Percentiles rank a stretch among this genome's conserved stretches.
phyloP scores from a whole-genome alignment of 2,113 vertebrate species.

The Zootoca vivipara region DNA sequence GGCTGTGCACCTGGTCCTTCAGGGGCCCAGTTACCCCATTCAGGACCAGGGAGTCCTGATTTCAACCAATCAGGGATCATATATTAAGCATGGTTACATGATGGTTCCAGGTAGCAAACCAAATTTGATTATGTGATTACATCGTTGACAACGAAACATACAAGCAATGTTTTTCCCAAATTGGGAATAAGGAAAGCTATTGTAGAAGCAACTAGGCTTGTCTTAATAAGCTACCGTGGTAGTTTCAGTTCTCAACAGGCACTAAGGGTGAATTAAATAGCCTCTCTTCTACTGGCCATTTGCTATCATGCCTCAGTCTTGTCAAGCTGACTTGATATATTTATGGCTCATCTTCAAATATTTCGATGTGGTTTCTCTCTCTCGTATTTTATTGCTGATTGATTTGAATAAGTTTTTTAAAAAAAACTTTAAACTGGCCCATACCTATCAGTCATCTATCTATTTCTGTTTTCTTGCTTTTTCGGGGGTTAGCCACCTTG shows the following conservation, averaged over 20 bases:
- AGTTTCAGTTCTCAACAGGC: too few relatives aligned
- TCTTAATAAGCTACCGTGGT: too few relatives aligned
- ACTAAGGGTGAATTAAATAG: too few relatives aligned
- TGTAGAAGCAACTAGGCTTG: too few relatives aligned
- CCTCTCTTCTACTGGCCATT: not conserved
- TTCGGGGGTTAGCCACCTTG: not conserved
- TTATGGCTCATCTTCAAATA: not conserved
- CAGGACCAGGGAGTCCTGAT: not conserved
- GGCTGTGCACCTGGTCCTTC: too few relatives aligned
- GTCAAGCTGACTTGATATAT: not conserved
- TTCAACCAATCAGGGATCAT: not conserved
- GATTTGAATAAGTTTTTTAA: not conserved
- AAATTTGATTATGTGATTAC: not conserved
- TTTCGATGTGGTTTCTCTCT: not conserved
- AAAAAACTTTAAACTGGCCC: too few relatives aligned
- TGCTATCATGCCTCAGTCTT: not conserved
- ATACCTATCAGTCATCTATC: not conserved
- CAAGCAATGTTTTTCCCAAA: not conserved
- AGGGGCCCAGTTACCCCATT: too few relatives aligned
- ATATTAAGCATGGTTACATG: not conserved
- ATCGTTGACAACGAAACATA: not conserved
- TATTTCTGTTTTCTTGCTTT: not conserved
- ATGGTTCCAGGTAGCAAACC: not conserved
- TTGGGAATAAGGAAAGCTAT: not conserved
- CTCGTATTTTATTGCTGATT: not conserved